phyloP scores from a whole-genome alignment of 2,888 invertebrate genomes.

The Anaspis maculata region DNA sequence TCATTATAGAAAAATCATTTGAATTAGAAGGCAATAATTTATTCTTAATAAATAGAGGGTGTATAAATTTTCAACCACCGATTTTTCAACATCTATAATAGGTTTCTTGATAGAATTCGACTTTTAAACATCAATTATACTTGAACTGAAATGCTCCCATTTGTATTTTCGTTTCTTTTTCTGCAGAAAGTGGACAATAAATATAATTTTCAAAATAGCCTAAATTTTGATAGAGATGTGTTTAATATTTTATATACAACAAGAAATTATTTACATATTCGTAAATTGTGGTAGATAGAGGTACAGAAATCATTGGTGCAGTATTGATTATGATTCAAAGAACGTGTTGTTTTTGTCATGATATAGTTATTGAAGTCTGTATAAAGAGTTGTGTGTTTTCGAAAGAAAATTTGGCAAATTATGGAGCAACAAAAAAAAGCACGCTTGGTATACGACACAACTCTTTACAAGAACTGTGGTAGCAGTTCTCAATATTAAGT shows the following conservation, averaged over 20 bases:
- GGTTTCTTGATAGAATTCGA: slow-evolving; percentile 5
- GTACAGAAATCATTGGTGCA: too few species aligned
- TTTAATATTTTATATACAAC: too few species aligned
- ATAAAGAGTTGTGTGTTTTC: slow-evolving; percentile 6
- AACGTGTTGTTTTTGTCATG: slow-evolving; percentile 7
- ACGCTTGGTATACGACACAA: too few species aligned
- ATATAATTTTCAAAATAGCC: too few species aligned
- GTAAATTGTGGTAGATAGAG: too few species aligned
- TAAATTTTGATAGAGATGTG: too few species aligned
- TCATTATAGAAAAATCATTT: slow-evolving; percentile 7
- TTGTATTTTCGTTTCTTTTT: slow-evolving; percentile 2
- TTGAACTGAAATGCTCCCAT: slow-evolving; percentile 28
- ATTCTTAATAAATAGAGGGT: slow-evolving; percentile 10
- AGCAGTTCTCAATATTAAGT: slow-evolving; percentile 3
- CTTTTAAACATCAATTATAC: too few species aligned
- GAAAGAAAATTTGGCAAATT: too few species aligned
- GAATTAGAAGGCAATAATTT: slow-evolving; percentile 10
- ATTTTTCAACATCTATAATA: slow-evolving; percentile 5
- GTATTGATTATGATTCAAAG: too few species aligned
- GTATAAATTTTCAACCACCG: slow-evolving; percentile 5
- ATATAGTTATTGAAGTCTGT: slow-evolving; percentile 6
- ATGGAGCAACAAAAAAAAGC: too few species aligned
- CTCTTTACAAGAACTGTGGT: slow-evolving; percentile 14
- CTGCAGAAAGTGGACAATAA: background rate
- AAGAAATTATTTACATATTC: too few species aligned